Percentiles rank a stretch among this genome's conserved stretches.
Conservation (phyloP, 2,113 vertebrate genomes). For the Channa argus region DNA sequence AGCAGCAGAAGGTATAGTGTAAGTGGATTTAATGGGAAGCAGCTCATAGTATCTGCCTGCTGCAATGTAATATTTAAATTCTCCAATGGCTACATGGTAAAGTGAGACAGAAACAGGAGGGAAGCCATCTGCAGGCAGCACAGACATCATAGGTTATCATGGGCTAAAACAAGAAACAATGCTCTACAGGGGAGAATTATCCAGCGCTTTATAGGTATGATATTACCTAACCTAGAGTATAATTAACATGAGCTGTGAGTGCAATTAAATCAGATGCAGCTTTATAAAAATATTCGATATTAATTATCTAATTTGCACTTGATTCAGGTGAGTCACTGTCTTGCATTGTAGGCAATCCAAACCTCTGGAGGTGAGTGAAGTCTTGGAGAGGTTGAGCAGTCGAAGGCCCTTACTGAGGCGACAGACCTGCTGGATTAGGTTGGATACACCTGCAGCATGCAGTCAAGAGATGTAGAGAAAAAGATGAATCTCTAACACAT, state of each 20-base stretch:
- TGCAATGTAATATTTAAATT: conserved; percentile 69
- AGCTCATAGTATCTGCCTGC: conserved; percentile 27
- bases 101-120: conserved; percentile 49
- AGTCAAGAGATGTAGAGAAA: background rate
- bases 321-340: background rate
- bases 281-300: background rate
- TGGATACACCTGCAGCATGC: conserved; percentile 67
- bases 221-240: conserved; percentile 8
- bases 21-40: conserved; percentile 31
- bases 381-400: conserved; percentile 92
- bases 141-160: conserved; percentile 37
- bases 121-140: conserved; percentile 25
- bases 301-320: background rate
- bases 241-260: conserved; percentile 9
- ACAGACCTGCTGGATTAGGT: conserved; percentile 90
- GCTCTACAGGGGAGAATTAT: conserved; percentile 24
- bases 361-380: conserved; percentile 92
- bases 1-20: conserved; percentile 40
- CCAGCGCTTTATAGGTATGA: conserved; percentile 20
- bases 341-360: conserved; percentile 6
- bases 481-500: too few relatives aligned
- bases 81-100: conserved; percentile 41
- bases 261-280: conserved; percentile 13
- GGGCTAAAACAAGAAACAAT: conserved; percentile 31
- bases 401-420: conserved; percentile 91